Evolutionary conservation across 2,113 vertebrate genomes (phyloP), one percentile per base, ranked within the genome.

Genomic region (Diadophis punctatus): DNA sequence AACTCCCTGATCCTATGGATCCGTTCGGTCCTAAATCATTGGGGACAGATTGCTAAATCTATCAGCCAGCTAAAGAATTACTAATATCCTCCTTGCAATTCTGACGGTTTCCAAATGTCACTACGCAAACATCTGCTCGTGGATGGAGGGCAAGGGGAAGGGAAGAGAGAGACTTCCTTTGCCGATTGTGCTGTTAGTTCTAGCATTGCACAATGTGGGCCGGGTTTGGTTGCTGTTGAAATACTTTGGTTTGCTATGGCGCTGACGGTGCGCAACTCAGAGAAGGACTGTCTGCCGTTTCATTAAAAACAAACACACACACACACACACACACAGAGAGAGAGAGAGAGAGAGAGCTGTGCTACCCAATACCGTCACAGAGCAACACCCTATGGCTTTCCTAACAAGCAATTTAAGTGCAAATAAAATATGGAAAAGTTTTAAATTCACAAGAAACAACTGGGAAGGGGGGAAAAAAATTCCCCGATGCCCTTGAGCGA

Each of bases 101-200:
- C 30, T 51, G 49, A 53, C 22, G 23, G 48, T 74, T 93, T 90
- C 87, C 74, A 86, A 90, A 92, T 87, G 58, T 90, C 90, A 90
- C 80, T 63, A 30, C 39, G 39, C 4, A 63, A 93, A 92, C 90
- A 93, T 93, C 93, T 90, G 90, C 86, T 86, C 46, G 86, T 30
- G 74, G n/a, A 86, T 86, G 88, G 74, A 90, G 88, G n/a, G 52
- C 46, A 52, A 46, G 46, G 55, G 34, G 74, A 49, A 48, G 90
- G 27, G 53, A 53, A 30, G n/a, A 68, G n/a, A 86, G 9, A 49
- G 12, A 87, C 56, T 89, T 91, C 34, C 90, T 87, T 51, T 91
- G 53, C 87, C 89, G 87, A 53, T 74, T 91, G 46, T 8, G 87
- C 34, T 89, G 68, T 56, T 90, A 49, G 93, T 49, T 55, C 43